Base-by-base conservation (phyloP, 2,888 invertebrate species). In the Metallyticus violacea region DNA sequence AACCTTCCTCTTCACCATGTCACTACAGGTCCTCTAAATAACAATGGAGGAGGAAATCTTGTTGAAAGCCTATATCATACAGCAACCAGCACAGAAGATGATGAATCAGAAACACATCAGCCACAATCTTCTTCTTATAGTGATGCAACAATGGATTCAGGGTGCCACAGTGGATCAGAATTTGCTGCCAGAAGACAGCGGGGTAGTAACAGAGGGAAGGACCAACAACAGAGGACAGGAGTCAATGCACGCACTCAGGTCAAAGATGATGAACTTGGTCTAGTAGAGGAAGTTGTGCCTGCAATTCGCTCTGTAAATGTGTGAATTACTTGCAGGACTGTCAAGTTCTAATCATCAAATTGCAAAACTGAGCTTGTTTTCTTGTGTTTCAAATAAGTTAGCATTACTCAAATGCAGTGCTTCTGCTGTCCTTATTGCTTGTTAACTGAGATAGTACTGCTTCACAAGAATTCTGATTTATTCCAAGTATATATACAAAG, bases 141-240 rank as follows among this genome's bases (percentile, higher is more conserved):
- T 88, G 94, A 94, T 81, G 93, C 94, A 0, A 95, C 95, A 0
- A 94, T 95, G 93, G 95, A 95, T 89, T 94, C 95, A 0, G 95
- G 95, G 0, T 95, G 95, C 95, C 95, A 95, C 88, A 95, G 94
- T 89, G 95, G 94, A n/a, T 88, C 88, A n/a, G 88, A 88, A 79
- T 84, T 88, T 81, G 85, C 88, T 15, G 79, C 85, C 9, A 85
- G 86, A 62, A 30, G 81, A 25, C 82, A 77, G 15, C 62, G 83
- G 5, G 86, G 86, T 81, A 86, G 86, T 27, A 62, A 62, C 40
- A 62, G 40, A 3, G 40, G 15, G 22, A 62, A 62, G 40, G 40
- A 62, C 40, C 40, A 62, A 62, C 40, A 15, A 15, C 40, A 62
- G 40, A 62, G 40, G 40, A 62, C 40, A 62, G 40, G 40, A 62